phyloP scores from a whole-genome alignment of 2,113 vertebrate species.

The Rhinoderma darwinii region DNA sequence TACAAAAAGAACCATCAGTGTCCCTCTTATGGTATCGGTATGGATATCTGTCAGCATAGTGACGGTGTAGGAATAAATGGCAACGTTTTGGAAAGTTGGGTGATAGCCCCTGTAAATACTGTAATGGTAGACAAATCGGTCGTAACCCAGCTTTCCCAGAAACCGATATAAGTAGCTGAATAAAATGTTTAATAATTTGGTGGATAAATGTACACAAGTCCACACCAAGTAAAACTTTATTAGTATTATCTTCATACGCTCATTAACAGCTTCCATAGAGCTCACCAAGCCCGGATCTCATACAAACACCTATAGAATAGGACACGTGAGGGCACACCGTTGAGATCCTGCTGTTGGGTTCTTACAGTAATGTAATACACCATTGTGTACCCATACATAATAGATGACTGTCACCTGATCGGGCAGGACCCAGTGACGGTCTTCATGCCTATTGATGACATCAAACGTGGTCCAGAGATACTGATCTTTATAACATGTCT shows the following conservation, averaged over 20 bases:
- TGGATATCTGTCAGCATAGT: no score
- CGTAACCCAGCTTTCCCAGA: no score
- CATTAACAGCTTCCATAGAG: neutral
- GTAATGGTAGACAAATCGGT: no score
- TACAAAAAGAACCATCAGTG: no score
- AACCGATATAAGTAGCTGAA: no score
- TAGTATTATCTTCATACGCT: neutral
- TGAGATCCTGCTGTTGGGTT: neutral
- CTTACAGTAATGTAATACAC: neutral
- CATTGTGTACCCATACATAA: conserved; percentile 1
- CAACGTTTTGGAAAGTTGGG: no score
- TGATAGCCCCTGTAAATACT: no score
- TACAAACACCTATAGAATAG: neutral
- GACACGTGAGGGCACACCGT: neutral
- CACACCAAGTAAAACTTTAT: neutral
- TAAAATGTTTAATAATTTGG: no score
- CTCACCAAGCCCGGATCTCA: neutral
- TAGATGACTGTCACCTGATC: neutral
- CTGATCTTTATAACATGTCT: neutral
- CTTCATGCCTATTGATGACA: no score
- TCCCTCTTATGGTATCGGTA: no score
- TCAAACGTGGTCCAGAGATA: neutral
- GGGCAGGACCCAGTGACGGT: neutral
- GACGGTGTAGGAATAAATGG: no score
- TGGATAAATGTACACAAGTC: no score